Conservation (phyloP, 2,113 vertebrate genomes). For the Promerops cafer region DNA sequence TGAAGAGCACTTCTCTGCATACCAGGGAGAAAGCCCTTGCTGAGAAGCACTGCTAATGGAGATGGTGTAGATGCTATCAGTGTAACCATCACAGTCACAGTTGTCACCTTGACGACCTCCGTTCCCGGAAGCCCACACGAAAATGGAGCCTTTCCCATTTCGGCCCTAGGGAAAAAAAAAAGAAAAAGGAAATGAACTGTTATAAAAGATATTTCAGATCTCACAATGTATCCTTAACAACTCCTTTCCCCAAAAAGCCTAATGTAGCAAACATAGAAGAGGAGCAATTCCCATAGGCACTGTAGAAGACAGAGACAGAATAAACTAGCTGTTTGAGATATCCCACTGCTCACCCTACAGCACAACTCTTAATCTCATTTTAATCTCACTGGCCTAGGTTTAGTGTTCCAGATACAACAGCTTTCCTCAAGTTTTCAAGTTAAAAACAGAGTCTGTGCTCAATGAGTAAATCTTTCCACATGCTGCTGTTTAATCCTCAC, state of each 20-base stretch:
- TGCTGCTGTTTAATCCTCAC: background rate
- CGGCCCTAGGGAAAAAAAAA: constrained; percentile 77
- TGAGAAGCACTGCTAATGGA: constrained; percentile 98
- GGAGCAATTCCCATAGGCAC: background rate
- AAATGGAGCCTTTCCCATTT: constrained; percentile 95
- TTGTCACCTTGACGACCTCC: constrained; percentile 96
- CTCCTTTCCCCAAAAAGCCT: background rate
- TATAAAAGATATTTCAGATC: background rate
- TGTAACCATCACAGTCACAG: constrained; percentile 98
- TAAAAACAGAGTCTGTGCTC: background rate
- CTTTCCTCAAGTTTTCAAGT: background rate
- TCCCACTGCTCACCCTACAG: background rate
- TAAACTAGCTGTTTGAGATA: background rate
- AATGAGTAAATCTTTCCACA: background rate
- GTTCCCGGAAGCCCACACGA: constrained; percentile 98
- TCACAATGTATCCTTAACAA: background rate
- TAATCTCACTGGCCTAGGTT: background rate
- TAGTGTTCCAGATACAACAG: background rate
- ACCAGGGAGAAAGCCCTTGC: constrained; percentile 96
- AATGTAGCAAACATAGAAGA: background rate
- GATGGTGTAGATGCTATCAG: constrained; percentile 96
- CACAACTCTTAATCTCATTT: background rate
- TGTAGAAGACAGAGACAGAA: background rate
- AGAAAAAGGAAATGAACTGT: background rate
- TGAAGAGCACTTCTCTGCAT: constrained; percentile 98